These are phyloP conservation scores for Melieria omissa DNA, from an alignment of 2,888 invertebrate genomes.

Conservation along the genomic window DNA sequence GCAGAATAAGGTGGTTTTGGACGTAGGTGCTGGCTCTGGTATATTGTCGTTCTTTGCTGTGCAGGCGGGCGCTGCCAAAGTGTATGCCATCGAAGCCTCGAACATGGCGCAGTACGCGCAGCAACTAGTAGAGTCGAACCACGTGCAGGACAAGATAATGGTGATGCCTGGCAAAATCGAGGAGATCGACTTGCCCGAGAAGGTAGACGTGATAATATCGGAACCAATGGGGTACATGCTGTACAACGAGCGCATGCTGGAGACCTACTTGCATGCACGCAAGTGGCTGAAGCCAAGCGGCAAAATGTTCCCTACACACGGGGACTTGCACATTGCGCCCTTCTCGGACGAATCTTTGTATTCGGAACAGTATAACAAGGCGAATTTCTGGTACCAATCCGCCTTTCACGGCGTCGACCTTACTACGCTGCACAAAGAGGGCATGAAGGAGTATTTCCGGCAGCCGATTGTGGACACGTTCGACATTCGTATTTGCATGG, in stretches of 20 bases:
- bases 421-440: slow-evolving; percentile 88
- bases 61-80: slow-evolving; percentile 95
- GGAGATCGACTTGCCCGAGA: slow-evolving; percentile 94
- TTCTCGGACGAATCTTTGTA: slow-evolving; percentile 97
- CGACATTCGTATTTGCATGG: slow-evolving; percentile 96
- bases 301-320: slow-evolving; percentile 97
- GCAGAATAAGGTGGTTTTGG: slow-evolving; percentile 90
- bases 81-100: slow-evolving; percentile 99
- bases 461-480: slow-evolving; percentile 99
- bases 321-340: slow-evolving; percentile 96
- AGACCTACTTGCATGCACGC: slow-evolving; percentile 97
- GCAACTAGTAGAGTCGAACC: slow-evolving; percentile 89
- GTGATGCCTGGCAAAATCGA: slow-evolving; percentile 98
- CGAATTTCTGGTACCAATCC: slow-evolving; percentile 99
- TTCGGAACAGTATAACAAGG: slow-evolving; percentile 98
- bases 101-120: slow-evolving; percentile 98
- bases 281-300: slow-evolving; percentile 95
- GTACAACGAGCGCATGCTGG: slow-evolving; percentile 98
- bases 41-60: slow-evolving; percentile 98
- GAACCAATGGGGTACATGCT: slow-evolving; percentile 99
- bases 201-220: slow-evolving; percentile 96
- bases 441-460: slow-evolving; percentile 96
- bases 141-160: slow-evolving; percentile 85
- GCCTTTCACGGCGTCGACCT: slow-evolving; percentile 98
- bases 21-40: slow-evolving; percentile 98